Evolutionary conservation across 2,888 invertebrate genomes (phyloP).

Genomic region (Catocala fraxini): DNA sequence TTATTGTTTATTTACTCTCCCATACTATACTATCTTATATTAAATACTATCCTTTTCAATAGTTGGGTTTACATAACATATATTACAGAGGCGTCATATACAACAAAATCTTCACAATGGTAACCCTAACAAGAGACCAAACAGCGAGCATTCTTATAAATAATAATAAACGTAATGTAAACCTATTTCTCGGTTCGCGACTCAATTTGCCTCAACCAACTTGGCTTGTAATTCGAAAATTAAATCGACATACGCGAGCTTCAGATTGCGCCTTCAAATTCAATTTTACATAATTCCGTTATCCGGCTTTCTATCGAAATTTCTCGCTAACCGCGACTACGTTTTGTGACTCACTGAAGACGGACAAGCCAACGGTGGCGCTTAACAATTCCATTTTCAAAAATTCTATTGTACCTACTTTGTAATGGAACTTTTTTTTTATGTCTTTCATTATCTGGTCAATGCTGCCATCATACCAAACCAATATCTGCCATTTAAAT

Average conservation of each 20-base stretch:
- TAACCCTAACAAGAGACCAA: no score
- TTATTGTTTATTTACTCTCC: no score
- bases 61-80: no score
- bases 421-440: slow-evolving; percentile 21
- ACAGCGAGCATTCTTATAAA: neutral
- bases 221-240: slow-evolving; percentile 15
- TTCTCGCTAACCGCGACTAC: slow-evolving; percentile 26
- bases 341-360: slow-evolving; percentile 40
- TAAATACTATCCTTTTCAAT: no score
- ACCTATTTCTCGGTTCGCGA: slow-evolving; percentile 6
- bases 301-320: slow-evolving; percentile 40
- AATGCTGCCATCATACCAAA: slow-evolving; percentile 17
- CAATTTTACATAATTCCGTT: slow-evolving; percentile 42
- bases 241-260: slow-evolving; percentile 12
- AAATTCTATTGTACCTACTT: slow-evolving; percentile 37
- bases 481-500: slow-evolving; percentile 19
- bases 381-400: slow-evolving; percentile 35
- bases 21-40: no score
- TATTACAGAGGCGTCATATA: no score
- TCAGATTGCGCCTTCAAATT: slow-evolving; percentile 22
- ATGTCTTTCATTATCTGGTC: slow-evolving; percentile 24
- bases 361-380: slow-evolving; percentile 21
- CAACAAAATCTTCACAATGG: no score
- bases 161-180: neutral
- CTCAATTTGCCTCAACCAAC: slow-evolving; percentile 11